Conservation (phyloP, 2,113 vertebrate species). For the Aphyosemion australe region DNA sequence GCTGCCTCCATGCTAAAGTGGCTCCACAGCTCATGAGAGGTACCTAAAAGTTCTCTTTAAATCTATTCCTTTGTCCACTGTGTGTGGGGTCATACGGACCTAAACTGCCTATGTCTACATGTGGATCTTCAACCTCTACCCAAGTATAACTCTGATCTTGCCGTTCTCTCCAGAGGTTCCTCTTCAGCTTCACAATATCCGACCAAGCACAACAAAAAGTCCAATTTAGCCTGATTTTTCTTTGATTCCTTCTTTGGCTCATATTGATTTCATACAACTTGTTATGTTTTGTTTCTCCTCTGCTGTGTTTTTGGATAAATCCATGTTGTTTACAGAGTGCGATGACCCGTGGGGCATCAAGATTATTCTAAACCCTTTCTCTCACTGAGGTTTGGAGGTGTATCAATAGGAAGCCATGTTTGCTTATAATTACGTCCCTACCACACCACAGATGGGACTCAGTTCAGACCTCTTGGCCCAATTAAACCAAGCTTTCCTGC, state of each 20-base stretch:
- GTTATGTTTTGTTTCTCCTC: conserved; percentile 67
- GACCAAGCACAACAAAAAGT: conserved; percentile 66
- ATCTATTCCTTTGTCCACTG: conserved; percentile 41
- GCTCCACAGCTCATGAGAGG: conserved; percentile 56
- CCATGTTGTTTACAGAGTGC: conserved; percentile 75
- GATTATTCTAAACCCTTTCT: conserved; percentile 73
- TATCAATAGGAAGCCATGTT: conserved; percentile 74
- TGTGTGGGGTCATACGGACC: conserved; percentile 49
- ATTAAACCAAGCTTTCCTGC: conserved; percentile 72
- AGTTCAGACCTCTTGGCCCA: conserved; percentile 69
- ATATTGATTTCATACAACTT: conserved; percentile 74
- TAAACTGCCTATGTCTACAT: conserved; percentile 42
- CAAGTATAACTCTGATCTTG: conserved; percentile 46
- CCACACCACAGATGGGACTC: conserved; percentile 71
- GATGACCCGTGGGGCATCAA: conserved; percentile 67
- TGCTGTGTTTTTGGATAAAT: conserved; percentile 72
- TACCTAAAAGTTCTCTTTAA: conserved; percentile 39
- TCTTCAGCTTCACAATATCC: conserved; percentile 41
- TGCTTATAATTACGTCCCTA: conserved; percentile 79
- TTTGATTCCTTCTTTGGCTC: conserved; percentile 70
- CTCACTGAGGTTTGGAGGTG: conserved; percentile 59
- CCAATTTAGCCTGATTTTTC: conserved; percentile 64
- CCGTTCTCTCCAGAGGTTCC: conserved; percentile 40
- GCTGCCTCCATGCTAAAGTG: conserved; percentile 57
- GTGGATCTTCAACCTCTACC: conserved; percentile 33